These are phyloP conservation scores for Carassius gibelio DNA, from an alignment of 2,113 vertebrate genomes.

Conservation along the genomic window DNA sequence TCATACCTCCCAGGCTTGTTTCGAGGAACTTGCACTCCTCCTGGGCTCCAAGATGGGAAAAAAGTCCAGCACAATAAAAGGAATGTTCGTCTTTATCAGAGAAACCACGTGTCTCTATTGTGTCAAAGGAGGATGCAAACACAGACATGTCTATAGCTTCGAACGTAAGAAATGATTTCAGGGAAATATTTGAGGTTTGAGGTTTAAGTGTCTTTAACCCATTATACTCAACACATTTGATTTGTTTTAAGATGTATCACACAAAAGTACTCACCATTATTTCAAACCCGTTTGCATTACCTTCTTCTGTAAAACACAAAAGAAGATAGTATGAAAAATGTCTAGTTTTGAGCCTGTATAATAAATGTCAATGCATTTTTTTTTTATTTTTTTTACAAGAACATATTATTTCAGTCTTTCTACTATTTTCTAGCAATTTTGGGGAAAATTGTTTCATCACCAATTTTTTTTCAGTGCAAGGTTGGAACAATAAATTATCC, in stretches of 20 bases:
- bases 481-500: neutral
- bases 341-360: too few species aligned
- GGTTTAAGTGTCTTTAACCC: neutral
- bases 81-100: slow-evolving; percentile 74
- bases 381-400: neutral
- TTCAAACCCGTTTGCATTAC: neutral
- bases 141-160: slow-evolving; percentile 66
- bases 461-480: neutral
- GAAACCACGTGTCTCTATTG: slow-evolving; percentile 66
- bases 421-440: too few species aligned
- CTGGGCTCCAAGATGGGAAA: slow-evolving; percentile 62
- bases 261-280: neutral
- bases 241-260: neutral
- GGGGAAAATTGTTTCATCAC: neutral
- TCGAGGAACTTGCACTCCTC: slow-evolving; percentile 70
- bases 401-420: too few species aligned
- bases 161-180: slow-evolving; percentile 45
- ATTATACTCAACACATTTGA: neutral
- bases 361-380: too few species aligned
- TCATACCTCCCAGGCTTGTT: slow-evolving; percentile 74
- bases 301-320: neutral
- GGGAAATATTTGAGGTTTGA: slow-evolving; percentile 4
- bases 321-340: neutral
- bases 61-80: slow-evolving; percentile 69
- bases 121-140: slow-evolving; percentile 73